Evolutionary conservation across 2,113 vertebrate genomes (phyloP).

Genomic region (Neopipo cinnamomea): DNA sequence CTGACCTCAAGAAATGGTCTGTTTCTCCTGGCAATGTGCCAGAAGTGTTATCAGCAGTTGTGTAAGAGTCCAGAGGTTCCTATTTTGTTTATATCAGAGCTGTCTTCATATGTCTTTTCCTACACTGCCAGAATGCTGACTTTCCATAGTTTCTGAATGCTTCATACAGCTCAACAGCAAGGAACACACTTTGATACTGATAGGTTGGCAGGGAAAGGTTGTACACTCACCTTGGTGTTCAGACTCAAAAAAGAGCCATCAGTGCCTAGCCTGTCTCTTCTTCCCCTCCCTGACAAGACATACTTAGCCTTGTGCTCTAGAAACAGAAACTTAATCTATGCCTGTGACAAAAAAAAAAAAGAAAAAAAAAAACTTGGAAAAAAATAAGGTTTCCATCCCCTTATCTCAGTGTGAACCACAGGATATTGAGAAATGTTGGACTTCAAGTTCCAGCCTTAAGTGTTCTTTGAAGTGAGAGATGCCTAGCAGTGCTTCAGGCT

Average conservation of each 20-base stretch:
- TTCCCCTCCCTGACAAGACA: background rate
- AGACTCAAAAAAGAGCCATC: background rate
- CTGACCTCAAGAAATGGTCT: background rate
- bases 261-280: background rate
- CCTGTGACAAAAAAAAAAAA: background rate
- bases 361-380: background rate
- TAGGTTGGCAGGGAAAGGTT: background rate
- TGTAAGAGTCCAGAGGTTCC: background rate
- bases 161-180: background rate
- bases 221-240: background rate
- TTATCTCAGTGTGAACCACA: background rate
- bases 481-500: background rate
- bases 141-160: background rate
- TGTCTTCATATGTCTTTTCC: background rate
- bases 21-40: background rate
- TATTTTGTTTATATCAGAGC: background rate
- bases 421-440: background rate
- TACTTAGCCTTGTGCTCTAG: background rate
- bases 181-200: background rate
- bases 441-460: background rate
- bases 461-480: background rate
- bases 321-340: background rate
- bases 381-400: background rate
- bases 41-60: background rate
- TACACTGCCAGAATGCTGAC: background rate